These are phyloP conservation scores for Iselma pallidipennis DNA, from an alignment of 2,888 invertebrate species.

Conservation along the genomic window DNA sequence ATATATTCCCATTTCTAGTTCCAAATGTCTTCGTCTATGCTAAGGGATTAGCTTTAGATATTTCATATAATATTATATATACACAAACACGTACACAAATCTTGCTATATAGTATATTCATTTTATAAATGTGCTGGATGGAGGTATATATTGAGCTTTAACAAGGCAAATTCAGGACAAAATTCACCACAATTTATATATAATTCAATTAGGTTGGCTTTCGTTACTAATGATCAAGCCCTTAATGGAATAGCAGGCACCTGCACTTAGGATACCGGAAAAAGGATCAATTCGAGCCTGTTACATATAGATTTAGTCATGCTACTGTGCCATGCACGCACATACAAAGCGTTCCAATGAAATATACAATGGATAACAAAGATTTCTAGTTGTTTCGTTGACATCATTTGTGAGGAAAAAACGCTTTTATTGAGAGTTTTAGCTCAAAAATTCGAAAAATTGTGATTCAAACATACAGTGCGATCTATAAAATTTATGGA, in stretches of 20 bases:
- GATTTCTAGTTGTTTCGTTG: too few species aligned
- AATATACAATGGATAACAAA: too few species aligned
- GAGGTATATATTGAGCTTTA: neutral
- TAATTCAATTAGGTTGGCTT: neutral
- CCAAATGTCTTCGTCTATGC: slow-evolving; percentile 20
- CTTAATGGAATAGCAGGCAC: neutral
- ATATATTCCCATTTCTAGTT: slow-evolving; percentile 23
- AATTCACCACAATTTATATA: neutral
- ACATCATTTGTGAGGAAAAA: too few species aligned
- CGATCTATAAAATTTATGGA: too few species aligned
- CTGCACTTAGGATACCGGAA: too few species aligned
- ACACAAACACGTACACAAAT: neutral
- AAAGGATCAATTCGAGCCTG: too few species aligned
- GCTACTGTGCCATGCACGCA: too few species aligned
- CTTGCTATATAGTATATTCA: neutral
- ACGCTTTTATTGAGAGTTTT: too few species aligned
- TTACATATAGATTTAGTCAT: too few species aligned
- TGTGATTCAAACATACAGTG: too few species aligned
- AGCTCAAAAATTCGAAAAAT: too few species aligned
- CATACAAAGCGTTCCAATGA: too few species aligned
- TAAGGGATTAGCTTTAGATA: slow-evolving; percentile 15
- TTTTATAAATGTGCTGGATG: neutral
- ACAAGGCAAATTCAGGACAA: neutral
- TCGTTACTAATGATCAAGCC: neutral
- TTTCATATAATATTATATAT: neutral